Base-by-base conservation (phyloP, 2,888 invertebrate species). In the Polyploca ridens region DNA sequence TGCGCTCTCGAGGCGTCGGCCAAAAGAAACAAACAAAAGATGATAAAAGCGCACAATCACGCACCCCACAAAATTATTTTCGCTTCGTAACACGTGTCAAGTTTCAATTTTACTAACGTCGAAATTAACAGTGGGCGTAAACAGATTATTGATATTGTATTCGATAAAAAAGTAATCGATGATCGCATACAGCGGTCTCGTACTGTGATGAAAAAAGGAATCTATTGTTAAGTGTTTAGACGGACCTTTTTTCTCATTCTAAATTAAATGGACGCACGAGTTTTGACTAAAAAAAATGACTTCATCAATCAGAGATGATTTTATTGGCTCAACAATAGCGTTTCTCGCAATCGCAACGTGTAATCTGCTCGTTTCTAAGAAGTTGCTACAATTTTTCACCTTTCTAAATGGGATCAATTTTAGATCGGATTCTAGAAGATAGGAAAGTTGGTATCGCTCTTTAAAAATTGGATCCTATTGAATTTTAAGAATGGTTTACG, bases 111-210 rank as follows among this genome's bases (percentile, higher is more conserved):
- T 89, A 92, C 89, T 85, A 89, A 90, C 89, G 91, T 92, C 87
- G 91, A 87, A 90, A 92, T 93, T 92, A 94, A 93, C 93, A 84
- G 93, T 92, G 94, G 94, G 94, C 93, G 94, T 94, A 90, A 89
- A 91, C 91, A 86, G 92, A 93, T 91, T 92, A 92, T 93, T 90
- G 93, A 93, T 93, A 93, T 93, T 93, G 91, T 90, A 83, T 78
- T 81, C 79, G 90, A 92, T 91, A 93, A 93, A 93, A 93, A 93
- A 92, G 87, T 93, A 94, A 94, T 93, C 94, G 93, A 94, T 93
- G 93, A 93, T 90, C 92, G 91, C 83, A 86, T 83, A 83, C 84
- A 87, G 82, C 85, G 81, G 77, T 77, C 84, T 83, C 77, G 82
- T 78, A 86, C 88, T 88, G 88, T 86, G 79, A 78, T 78, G 84